These are phyloP conservation scores for Drosophila lacicola DNA, from an alignment of 2,888 invertebrate species.

Conservation along the genomic window DNA sequence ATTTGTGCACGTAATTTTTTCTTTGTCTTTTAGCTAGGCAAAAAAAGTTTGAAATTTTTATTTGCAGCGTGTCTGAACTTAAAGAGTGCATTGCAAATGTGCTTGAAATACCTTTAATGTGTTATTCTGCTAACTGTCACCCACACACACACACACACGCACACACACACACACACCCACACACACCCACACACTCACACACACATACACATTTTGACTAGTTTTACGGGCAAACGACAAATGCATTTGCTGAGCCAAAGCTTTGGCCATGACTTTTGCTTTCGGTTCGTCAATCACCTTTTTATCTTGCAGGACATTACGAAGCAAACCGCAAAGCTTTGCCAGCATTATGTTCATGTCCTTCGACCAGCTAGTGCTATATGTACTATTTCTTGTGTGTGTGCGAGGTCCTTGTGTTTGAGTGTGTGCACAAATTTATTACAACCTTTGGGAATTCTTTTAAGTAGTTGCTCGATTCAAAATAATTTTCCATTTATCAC, in stretches of 20 bases:
- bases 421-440: slow-evolving; percentile 79
- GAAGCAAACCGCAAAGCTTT: slow-evolving; percentile 60
- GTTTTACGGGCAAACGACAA: slow-evolving; percentile 50
- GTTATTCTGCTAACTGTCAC: slow-evolving; percentile 8
- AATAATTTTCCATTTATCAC: slow-evolving; percentile 83
- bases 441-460: slow-evolving; percentile 82
- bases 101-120: slow-evolving; percentile 13
- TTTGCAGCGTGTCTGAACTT: not conserved
- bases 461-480: slow-evolving; percentile 82
- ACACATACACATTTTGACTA: slow-evolving; percentile 8
- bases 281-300: slow-evolving; percentile 78
- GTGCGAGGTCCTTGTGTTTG: slow-evolving; percentile 11
- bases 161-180: not conserved
- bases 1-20: not conserved
- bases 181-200: slow-evolving; percentile 1
- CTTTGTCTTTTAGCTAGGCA: not conserved
- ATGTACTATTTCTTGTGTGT: slow-evolving; percentile 6
- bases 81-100: slow-evolving; percentile 38
- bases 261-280: slow-evolving; percentile 78
- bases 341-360: slow-evolving; percentile 59
- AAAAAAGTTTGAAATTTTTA: slow-evolving; percentile 8
- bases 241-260: slow-evolving; percentile 70
- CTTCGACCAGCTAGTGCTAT: slow-evolving; percentile 25
- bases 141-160: not conserved
- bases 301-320: slow-evolving; percentile 77